Evolutionary conservation across 2,113 vertebrate species (phyloP), one percentile per base, ranked within the genome.

Genomic region (Spea bombifrons): DNA sequence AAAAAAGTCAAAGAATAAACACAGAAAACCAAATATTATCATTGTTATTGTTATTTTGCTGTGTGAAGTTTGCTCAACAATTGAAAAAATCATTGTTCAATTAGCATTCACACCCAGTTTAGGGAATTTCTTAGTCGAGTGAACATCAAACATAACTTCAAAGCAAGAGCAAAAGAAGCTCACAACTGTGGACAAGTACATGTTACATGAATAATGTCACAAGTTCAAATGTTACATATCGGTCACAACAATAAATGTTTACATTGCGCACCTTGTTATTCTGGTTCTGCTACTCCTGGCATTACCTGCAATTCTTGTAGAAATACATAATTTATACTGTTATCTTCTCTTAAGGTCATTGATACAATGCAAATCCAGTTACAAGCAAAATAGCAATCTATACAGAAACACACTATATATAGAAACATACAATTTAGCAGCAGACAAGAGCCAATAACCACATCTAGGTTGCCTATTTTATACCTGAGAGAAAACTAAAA

Each of bases 141-240:
- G 67, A 70, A 50, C 47, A n/a, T 50, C 13, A 70, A 70, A 50
- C 67, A 70, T 49, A 17, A 15, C 67, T 50, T 70, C 67, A 70
- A 70, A 70, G 67, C 47, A 15, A 15, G 13, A 68, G 66, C 66
- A 65, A 7, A 30, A 17, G 7, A 9, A 46, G 66, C 66, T 67
- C 43, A 16, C 61, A 50, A 15, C 67, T 16, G 50, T 49, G 9
- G 46, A 70, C 67, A 64, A 8, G 59, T 61, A 61, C 59, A 61
- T 48, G 10, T 68, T 68, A 68, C 66, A 68, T 68, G 67, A 70
- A 70, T 50, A 70, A 70, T 70, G 47, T 70, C 16, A 52, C 67
- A 48, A 50, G 67, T 70, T 70, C 46, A 70, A 70, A 70, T 70
- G 67, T 70, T n/a, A 49, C 13, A 8, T 50, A 70, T 46, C 46